Evolutionary conservation across 2,113 vertebrate genomes (phyloP), one percentile per base, ranked within the genome.

Genomic region (Phocoena phocoena): DNA sequence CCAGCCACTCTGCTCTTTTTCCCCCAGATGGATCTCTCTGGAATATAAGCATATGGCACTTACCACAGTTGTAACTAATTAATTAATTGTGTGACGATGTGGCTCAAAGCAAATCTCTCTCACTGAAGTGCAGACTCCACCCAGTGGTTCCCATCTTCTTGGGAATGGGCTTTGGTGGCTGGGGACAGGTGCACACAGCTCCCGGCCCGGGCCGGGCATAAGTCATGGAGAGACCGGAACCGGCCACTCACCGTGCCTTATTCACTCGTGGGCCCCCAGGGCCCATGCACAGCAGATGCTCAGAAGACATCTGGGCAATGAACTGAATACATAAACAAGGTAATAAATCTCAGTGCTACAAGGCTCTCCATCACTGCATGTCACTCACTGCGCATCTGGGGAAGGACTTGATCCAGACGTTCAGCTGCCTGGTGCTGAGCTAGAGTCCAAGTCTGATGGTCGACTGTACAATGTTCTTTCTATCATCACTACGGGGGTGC

Each of bases 271-370:
- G 1, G 18, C 21, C 74, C n/a, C n/a, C 60, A 4, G 60, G 60
- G 60, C 60, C 23, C 60, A 62, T 2, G 65, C 71, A 18, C 5
- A 33, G 70, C 15, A 33, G 44, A 47, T 0, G 2, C 36, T 28
- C 26, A 18, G 3, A 6, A 53, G 55, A n/a, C 20, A 2, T 20
- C 20, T 26, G 2, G 1, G 10, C n/a, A 14, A 14, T 60, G 77
- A 67, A 25, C 36, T 1, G 5, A 41, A n/a, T 13, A 25, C 38
- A 28, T 3, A 8, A 21, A 26, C 3, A 3, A 41, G 73, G 12
- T 71, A 23, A 11, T 0, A 0, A 15, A 38, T 60, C 36, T 28
- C 7, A 5, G 33, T 0, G 28, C 55, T 5, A 4, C 33, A 7
- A 84, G 53, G 9, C 36, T 53, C 60, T 20, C 5, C 2, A 23